These are phyloP conservation scores for Drosophila macrospina DNA, from an alignment of 2,888 invertebrate species.

Conservation along the genomic window DNA sequence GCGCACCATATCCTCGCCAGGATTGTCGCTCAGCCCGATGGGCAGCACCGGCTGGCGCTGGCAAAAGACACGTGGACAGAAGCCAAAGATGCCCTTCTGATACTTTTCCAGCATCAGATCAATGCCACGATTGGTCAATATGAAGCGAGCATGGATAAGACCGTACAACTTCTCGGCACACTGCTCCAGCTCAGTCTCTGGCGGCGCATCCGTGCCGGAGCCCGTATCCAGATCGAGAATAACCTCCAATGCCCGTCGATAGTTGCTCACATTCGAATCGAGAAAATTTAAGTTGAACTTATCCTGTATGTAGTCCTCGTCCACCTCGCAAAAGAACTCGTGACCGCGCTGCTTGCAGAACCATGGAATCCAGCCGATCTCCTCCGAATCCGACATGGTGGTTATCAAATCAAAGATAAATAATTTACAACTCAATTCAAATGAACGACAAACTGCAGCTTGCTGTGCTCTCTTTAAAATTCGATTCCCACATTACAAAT, in stretches of 20 bases:
- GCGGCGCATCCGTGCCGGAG: slow-evolving; percentile 92
- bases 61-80: slow-evolving; percentile 99
- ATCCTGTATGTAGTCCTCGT: slow-evolving; percentile 99
- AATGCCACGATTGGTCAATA: slow-evolving; percentile 99
- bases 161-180: slow-evolving; percentile 99
- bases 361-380: slow-evolving; percentile 99
- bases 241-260: slow-evolving; percentile 99
- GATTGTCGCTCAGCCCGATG: slow-evolving; percentile 98
- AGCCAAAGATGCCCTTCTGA: slow-evolving; percentile 98
- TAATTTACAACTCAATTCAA: slow-evolving; percentile 2
- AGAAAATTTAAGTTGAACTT: slow-evolving; percentile 99
- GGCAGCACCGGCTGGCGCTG: slow-evolving; percentile 99
- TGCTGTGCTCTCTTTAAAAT: slow-evolving; percentile 2
- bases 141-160: slow-evolving; percentile 99
- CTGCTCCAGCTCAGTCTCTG: slow-evolving; percentile 99
- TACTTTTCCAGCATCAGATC: slow-evolving; percentile 99
- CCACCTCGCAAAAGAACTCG: slow-evolving; percentile 99
- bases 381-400: slow-evolving; percentile 98
- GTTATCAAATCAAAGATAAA: slow-evolving; percentile 1
- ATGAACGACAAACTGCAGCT: slow-evolving; percentile 6
- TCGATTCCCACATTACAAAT: neutral
- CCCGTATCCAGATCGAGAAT: slow-evolving; percentile 95
- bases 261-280: slow-evolving; percentile 99
- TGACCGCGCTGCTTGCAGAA: slow-evolving; percentile 99
- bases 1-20: slow-evolving; percentile 99